Evolutionary conservation across 2,888 invertebrate genomes (phyloP), one percentile per base, ranked within the genome.

Genomic region (Epinotia ramella): DNA sequence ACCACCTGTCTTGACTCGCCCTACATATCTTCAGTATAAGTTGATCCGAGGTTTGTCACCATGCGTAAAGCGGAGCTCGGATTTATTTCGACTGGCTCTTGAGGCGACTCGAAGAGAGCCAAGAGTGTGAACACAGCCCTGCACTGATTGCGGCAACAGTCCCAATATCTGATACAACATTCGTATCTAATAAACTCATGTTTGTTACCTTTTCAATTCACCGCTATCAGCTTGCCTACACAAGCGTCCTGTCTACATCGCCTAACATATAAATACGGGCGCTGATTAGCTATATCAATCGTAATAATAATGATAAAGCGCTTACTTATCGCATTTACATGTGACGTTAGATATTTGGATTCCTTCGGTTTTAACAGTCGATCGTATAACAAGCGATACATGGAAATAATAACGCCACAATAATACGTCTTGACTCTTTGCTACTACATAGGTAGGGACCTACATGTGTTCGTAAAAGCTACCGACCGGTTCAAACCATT

Each of bases 151-250:
- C 80, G 84, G 85, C 85, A 87, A 85, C 84, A 84, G 83, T 84
- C 83, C 82, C 83, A 87, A 89, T 90, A 90, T 90, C 91, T 83
- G 87, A 89, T 89, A 90, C 87, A 90, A 91, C 88, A 89, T 89
- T 89, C 88, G 89, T 92, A 93, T 93, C 93, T 87, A 87, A 90
- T 89, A 90, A 91, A 93, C 89, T 86, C 91, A 85, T 94, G 94
- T 93, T 93, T 89, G 85, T 86, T 83, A 84, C 89, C 90, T 93
- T 94, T 91, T 86, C 87, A 86, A 84, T 86, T 86, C 83, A 86
- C 94, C 94, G 94, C 94, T 94, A 94, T 94, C 94, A 84, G 84
- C 84, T 86, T 86, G 70, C 73, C 76, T 73, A 89, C 88, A 89
- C 85, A 87, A 86, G 87, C 86, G 83, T 85, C 88, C 87, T 86